Evolutionary conservation across 2,797 vertebrate genomes (phyloP), one percentile per base, ranked within the genome.

Genomic region (Sebastiscus tertius): DNA sequence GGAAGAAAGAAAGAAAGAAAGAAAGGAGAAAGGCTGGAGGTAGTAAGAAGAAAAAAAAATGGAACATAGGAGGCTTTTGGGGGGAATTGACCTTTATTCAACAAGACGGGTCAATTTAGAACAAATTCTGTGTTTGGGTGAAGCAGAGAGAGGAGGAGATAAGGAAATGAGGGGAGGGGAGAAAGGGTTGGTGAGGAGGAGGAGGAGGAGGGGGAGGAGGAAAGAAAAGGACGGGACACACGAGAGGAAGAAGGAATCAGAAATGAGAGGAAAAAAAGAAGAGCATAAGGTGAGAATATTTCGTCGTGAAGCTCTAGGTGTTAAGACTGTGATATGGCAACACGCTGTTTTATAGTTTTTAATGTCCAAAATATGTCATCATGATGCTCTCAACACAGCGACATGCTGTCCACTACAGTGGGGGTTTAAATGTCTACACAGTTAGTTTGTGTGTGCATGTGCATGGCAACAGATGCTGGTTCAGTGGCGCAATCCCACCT

Each of bases 401-500:
- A 75, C 86, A 82, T 78, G 68, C 74, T 89, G 89, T 79, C 86
- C 81, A 83, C 85, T 87, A 72, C 64, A 33, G 86, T 64, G 29
- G 86, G 89, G 85, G 81, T 77, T 88, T 89, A 88, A 92, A 89
- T 72, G 82, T 80, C 83, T 49, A 33, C 77, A 80, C 72, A 69
- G 54, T 70, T 22, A 42, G 46, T 70, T 52, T 66, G 4, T 18
- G 11, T 60, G 60, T 76, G 79, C 64, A 54, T 58, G 64, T 46
- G 81, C 11, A 4, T 68, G 24, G 73, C 81, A 90, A 80, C 90
- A 93, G 91, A 93, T 90, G 86, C 90, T 79, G 88, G 87, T 89
- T 92, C 84, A 83, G 78, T 90, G 81, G 88, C 64, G 74, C 91
- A 92, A 91, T 90, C 90, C 88, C 92, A 90, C 86, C 88, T 91